These are phyloP conservation scores for Dendrolimus kikuchii DNA, from an alignment of 1,140 invertebrate species.

Conservation along the genomic window DNA sequence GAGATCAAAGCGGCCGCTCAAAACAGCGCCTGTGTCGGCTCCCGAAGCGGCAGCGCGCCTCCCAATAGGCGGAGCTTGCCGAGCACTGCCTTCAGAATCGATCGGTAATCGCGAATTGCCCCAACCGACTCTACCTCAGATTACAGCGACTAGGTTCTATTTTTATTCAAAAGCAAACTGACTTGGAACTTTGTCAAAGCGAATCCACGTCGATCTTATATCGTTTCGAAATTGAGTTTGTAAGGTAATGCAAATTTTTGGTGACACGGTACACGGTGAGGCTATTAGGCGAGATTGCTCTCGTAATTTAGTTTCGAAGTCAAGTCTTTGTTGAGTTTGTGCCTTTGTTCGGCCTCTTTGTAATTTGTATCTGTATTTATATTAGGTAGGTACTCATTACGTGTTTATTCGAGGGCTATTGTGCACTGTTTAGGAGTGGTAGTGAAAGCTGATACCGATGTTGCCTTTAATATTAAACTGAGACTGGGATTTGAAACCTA, in stretches of 20 bases:
- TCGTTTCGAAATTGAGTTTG: conserved; percentile 28
- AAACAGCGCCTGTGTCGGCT: conserved; percentile 53
- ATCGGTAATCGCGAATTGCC: conserved; percentile 50
- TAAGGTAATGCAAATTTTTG: conserved; percentile 56
- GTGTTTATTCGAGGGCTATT: conserved; percentile 16
- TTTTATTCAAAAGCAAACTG: too few species aligned
- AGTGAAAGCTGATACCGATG: too few species aligned
- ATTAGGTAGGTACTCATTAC: conserved; percentile 14
- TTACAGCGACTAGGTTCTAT: conserved; percentile 32
- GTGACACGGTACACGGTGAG: conserved; percentile 53
- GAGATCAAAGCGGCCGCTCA: conserved; percentile 57
- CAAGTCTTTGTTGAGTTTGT: conserved; percentile 49
- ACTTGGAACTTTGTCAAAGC: conserved; percentile 36
- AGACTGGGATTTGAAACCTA: too few species aligned
- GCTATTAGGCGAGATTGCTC: conserved; percentile 60
- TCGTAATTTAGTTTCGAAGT: conserved; percentile 62
- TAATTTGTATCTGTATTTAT: conserved; percentile 30
- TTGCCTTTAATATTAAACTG: too few species aligned
- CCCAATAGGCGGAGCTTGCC: conserved; percentile 59
- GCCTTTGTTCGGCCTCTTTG: conserved; percentile 39
- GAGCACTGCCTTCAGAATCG: conserved; percentile 62
- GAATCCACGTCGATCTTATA: conserved; percentile 14
- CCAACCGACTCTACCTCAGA: conserved; percentile 20
- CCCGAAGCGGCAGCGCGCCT: conserved; percentile 73
- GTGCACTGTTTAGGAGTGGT: conserved; percentile 15